Base-by-base conservation (phyloP, 2,113 vertebrate species). In the Oophaga pumilio region DNA sequence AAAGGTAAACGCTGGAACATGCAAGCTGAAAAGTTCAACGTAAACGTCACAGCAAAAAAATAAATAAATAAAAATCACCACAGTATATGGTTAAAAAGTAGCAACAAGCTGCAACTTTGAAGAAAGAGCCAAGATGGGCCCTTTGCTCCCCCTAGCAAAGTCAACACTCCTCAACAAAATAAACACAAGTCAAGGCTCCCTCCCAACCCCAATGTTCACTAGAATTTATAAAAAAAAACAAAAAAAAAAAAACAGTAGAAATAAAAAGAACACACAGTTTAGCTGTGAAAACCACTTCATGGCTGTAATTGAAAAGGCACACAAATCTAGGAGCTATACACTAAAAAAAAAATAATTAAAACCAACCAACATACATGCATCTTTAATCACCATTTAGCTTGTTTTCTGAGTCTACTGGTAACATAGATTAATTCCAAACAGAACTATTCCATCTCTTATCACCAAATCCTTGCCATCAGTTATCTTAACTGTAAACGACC, bases 321-420 rank as follows among this genome's bases (percentile, higher is more conserved):
- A 98, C 98, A 96, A 95, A 96, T 96, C 97, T 98, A 98, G 91
- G 92, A 93, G 95, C 97, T 97, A 92, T 93, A 92, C 64, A 91
- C 90, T 95, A 76, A 24, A 53, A 93, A 90, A 96, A 92, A 89
- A 89, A 91, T 91, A 95, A 94, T 92, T 92, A 92, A 96, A 93
- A 92, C 93, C 91, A 94, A 95, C 91, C 91, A 97, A 98, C 97
- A 94, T 98, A 97, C 98, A 98, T 99, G 97, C 97, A 97, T 96
- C 96, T 96, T 97, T 99, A 99, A 98, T 99, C 98, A 98, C 98
- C 98, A 97, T 98, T 97, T 96, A 97, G 97, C 97, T 97, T 94
- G 96, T 96, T 96, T 95, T 96, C 95, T 98, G 97, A 97, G 94
- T 97, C 96, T 99, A 99, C 96, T 93, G 97, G 97, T 97, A 96